Evolutionary conservation across 2,888 invertebrate species (phyloP).

Genomic region (Bimastos eiseni): DNA sequence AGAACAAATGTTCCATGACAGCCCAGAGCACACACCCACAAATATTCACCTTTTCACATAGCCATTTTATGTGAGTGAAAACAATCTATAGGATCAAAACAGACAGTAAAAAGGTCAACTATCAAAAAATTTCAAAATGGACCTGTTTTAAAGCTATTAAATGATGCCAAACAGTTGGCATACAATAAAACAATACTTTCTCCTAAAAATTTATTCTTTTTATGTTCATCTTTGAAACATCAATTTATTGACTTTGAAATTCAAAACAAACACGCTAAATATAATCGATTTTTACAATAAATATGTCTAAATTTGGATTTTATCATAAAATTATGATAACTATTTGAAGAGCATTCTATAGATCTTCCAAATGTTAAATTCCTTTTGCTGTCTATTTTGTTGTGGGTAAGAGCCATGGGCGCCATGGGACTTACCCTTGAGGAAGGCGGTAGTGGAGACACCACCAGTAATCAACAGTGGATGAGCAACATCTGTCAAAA

Average conservation of each 20-base stretch:
- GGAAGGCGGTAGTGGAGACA: slow-evolving; percentile 40
- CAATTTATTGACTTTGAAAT: not conserved
- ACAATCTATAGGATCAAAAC: not conserved
- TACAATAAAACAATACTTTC: no score
- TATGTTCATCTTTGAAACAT: not conserved
- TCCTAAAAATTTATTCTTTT: not conserved
- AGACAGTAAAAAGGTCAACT: not conserved
- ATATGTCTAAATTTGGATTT: not conserved
- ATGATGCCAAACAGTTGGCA: no score
- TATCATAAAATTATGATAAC: not conserved
- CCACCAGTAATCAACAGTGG: slow-evolving; percentile 42
- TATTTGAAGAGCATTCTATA: not conserved
- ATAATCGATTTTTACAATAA: not conserved
- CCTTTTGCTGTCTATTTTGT: not conserved
- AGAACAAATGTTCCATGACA: not conserved
- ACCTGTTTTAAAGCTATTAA: not conserved
- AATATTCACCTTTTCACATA: not conserved
- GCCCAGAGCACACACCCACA: not conserved
- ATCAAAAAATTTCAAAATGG: not conserved
- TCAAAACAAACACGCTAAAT: not conserved
- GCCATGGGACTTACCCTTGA: slow-evolving; percentile 42
- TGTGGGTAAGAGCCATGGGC: slow-evolving; percentile 13
- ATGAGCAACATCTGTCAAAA: slow-evolving; percentile 43
- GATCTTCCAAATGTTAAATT: not conserved
- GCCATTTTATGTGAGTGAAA: not conserved